phyloP scores from a whole-genome alignment of 2,888 invertebrate species.

The Andrena chrysosceles region DNA sequence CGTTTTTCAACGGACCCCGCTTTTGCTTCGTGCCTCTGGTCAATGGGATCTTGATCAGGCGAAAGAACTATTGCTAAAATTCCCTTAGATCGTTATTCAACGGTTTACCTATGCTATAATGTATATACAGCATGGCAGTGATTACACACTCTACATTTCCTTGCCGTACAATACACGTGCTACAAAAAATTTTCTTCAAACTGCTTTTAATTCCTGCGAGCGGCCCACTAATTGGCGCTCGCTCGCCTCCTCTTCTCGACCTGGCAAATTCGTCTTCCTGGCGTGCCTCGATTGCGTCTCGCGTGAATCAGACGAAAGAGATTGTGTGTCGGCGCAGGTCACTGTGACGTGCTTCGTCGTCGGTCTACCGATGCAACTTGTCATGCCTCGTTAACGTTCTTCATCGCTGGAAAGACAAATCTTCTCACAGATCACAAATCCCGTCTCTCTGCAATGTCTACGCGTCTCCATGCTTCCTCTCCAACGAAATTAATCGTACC shows the following conservation, averaged over 20 bases:
- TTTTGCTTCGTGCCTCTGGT: slow-evolving; percentile 33
- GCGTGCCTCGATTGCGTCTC: neutral
- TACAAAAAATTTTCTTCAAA: slow-evolving; percentile 48
- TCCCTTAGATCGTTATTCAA: slow-evolving; percentile 59
- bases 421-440: slow-evolving; percentile 33
- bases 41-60: slow-evolving; percentile 52
- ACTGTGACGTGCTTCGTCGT: slow-evolving; percentile 15
- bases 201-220: slow-evolving; percentile 7
- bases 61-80: slow-evolving; percentile 56
- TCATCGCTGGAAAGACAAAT: slow-evolving; percentile 38
- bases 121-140: slow-evolving; percentile 83
- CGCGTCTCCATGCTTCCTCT: slow-evolving; percentile 1
- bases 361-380: slow-evolving; percentile 24
- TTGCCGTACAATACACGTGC: slow-evolving; percentile 66
- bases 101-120: slow-evolving; percentile 77
- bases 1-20: slow-evolving; percentile 10
- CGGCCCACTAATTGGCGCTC: neutral
- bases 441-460: slow-evolving; percentile 12
- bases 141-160: slow-evolving; percentile 78
- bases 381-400: slow-evolving; percentile 18
- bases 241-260: neutral
- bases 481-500: neutral
- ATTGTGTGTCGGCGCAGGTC: slow-evolving; percentile 13
- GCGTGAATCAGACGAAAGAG: slow-evolving; percentile 2
- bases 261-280: slow-evolving; percentile 1